These are phyloP conservation scores for Euphysa ruthae DNA, from an alignment of 30 jellyfish, hydroid and myxozoan species.

Conservation along the genomic window DNA sequence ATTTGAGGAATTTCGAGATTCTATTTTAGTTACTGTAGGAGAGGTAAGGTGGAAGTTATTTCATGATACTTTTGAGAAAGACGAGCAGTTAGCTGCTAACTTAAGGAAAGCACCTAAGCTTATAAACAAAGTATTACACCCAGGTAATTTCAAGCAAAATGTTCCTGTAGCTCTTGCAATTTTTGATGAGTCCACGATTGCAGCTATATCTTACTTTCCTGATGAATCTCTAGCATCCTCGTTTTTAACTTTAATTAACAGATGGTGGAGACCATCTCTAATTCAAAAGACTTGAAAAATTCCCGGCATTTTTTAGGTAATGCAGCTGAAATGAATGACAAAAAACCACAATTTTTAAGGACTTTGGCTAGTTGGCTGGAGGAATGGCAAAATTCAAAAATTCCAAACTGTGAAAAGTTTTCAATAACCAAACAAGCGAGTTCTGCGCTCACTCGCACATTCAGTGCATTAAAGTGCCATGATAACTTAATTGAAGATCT, in stretches of 20 bases:
- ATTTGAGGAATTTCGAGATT: background rate
- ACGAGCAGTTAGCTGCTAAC: background rate
- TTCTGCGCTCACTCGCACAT: background rate
- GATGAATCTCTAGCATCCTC: background rate
- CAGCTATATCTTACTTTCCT: slow-evolving; percentile 4
- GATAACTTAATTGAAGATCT: too few species aligned
- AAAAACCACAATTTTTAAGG: slow-evolving; percentile 5
- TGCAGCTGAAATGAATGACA: background rate
- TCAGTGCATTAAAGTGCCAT: too few species aligned
- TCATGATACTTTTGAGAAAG: background rate
- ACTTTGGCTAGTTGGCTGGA: background rate
- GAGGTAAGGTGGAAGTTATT: background rate
- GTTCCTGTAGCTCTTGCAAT: background rate
- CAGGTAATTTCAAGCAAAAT: slow-evolving; percentile 4
- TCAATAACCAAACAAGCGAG: background rate
- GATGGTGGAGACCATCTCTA: background rate
- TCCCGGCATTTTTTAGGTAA: slow-evolving; percentile 1
- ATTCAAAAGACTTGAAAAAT: background rate
- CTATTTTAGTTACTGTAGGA: background rate
- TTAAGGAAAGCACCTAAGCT: slow-evolving; percentile 1
- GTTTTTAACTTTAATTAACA: background rate
- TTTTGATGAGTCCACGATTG: slow-evolving; percentile 1
- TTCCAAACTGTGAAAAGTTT: slow-evolving; percentile 9
- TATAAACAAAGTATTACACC: background rate
- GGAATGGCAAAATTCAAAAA: background rate